Base-by-base conservation (phyloP, 1,140 invertebrate species). In the Sitodiplosis mosellana region DNA sequence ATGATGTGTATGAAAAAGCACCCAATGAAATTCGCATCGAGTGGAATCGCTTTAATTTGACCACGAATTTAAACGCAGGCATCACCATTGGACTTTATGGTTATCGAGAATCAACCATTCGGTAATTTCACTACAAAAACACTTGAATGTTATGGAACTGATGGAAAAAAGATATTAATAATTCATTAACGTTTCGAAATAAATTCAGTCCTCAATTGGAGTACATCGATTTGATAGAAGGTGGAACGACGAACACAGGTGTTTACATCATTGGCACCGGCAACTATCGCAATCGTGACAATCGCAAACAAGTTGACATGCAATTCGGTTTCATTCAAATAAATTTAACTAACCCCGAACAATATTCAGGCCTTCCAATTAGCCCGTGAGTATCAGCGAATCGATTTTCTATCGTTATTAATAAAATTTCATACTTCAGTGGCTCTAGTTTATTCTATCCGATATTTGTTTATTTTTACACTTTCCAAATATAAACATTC, bases 301-400 rank as follows among this genome's bases (percentile, higher is more conserved):
- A 89, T 55, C 64, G 70, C 7, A 67, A 72, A 51, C 72, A 76
- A 11, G 67, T 65, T 14, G 83, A 89, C 52, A 73, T 90, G 64
- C 74, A 81, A 54, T 90, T 92, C 59, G 90, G 90, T 15, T 90
- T 94, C 55, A 70, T 94, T 15, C 83, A 87, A 59, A 87, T 94
- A 40, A 92, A 91, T 65, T 67, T 93, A 15, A 90, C 87, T 0
- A 78, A 82, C 33, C 81, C 84, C 0, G 71, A 76, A n/a, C 69
- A 76, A 17, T 78, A 78, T 53, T 72, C 73, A 17, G 76, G 76
- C 21, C 62, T 85, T 19, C 61, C 73, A 34, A 74, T 85, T 52
- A 80, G 82, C 47, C 88, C 89, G 82, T 88, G 69, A 78, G 81
- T 83, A 55, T 22, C 22, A 4, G 2, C 12, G 5, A 42, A 17